phyloP scores from a whole-genome alignment of 1,140 invertebrate species.

The Chionoecetes opilio region DNA sequence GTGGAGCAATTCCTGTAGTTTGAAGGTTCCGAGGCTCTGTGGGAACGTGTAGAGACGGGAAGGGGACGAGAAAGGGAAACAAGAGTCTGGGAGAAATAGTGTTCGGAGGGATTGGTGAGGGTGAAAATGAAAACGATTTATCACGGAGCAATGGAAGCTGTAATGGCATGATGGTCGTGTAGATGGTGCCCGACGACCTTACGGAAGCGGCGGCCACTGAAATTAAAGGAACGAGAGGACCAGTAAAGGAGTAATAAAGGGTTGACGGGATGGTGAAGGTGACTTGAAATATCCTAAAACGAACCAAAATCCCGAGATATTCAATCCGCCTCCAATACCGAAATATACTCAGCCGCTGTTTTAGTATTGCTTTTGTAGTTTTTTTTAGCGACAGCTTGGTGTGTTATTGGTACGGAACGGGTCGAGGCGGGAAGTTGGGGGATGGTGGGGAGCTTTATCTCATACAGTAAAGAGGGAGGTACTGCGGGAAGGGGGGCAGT shows the following conservation, averaged over 20 bases:
- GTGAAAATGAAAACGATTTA: not conserved
- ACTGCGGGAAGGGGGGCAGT: not conserved
- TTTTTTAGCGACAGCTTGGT: not conserved
- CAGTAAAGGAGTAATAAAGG: not conserved
- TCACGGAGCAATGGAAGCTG: not conserved
- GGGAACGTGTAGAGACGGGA: not conserved
- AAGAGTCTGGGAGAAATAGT: not conserved
- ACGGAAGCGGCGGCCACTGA: no score
- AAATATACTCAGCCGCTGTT: not conserved
- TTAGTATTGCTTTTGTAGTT: not conserved
- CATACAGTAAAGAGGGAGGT: not conserved
- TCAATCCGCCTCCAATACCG: not conserved
- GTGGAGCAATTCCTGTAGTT: not conserved
- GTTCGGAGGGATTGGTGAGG: not conserved
- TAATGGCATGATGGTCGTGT: not conserved
- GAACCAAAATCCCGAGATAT: not conserved
- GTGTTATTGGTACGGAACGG: not conserved
- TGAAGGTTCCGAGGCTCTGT: not conserved
- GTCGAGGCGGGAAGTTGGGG: not conserved
- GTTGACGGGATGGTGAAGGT: no score
- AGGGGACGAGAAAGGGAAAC: not conserved
- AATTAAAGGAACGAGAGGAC: no score
- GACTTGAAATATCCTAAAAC: not conserved
- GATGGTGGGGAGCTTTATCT: not conserved
- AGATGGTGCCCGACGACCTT: not conserved